These are phyloP conservation scores for Scyliorhinus canicula DNA, from an alignment of 2,797 vertebrate species.

Conservation along the genomic window DNA sequence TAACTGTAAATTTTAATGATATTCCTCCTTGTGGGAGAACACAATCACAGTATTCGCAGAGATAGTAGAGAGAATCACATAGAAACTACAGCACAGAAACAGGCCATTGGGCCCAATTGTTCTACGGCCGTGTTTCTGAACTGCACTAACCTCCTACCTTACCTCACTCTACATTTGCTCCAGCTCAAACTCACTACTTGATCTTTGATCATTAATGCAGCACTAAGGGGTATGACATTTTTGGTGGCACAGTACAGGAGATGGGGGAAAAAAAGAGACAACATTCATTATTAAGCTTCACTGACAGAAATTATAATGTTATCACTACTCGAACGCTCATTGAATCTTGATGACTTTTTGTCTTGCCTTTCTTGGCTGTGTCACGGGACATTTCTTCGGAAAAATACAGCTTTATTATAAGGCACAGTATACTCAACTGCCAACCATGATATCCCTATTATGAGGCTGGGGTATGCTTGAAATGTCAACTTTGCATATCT, in stretches of 20 bases:
- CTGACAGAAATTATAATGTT: not conserved
- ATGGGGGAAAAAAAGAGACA: not conserved
- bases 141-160: not conserved
- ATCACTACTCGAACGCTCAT: not conserved
- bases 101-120: not conserved
- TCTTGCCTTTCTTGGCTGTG: not conserved
- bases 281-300: not conserved
- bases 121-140: not conserved
- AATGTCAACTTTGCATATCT: conserved; percentile 27
- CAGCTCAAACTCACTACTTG: not conserved
- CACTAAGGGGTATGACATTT: not conserved
- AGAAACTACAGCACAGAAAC: not conserved
- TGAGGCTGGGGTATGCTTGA: not conserved
- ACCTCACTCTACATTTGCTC: not conserved
- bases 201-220: not conserved
- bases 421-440: not conserved
- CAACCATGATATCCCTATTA: not conserved
- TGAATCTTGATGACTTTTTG: not conserved
- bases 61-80: not conserved
- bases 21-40: not conserved
- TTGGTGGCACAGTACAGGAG: not conserved
- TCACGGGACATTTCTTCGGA: not conserved
- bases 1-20: not conserved
- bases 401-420: not conserved
- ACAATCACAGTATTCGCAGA: not conserved